A percentile compares a stretch with the other conserved stretches of the same genome.
Conservation (phyloP, 2,113 vertebrate genomes). For the Crotalus viridis region DNA sequence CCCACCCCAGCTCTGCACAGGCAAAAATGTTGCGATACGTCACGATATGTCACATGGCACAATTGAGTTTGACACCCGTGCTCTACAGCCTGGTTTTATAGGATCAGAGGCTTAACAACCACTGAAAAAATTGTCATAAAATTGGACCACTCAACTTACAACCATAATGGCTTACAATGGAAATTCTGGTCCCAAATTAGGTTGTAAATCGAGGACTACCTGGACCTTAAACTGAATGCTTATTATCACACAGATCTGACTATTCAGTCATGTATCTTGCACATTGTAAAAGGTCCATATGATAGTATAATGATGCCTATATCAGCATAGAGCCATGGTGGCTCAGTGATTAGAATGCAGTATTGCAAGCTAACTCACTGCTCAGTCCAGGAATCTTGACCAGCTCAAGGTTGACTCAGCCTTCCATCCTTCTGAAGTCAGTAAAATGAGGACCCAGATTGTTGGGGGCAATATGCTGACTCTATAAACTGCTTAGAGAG, state of each 20-base stretch:
- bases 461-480: too few species aligned
- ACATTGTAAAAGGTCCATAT: background rate
- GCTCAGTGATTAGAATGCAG: too few species aligned
- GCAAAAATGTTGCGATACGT: too few species aligned
- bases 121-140: background rate
- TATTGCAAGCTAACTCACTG: too few species aligned
- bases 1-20: too few species aligned
- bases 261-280: background rate
- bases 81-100: background rate
- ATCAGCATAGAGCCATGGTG: background rate
- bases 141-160: background rate
- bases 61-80: too few species aligned
- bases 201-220: background rate
- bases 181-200: background rate
- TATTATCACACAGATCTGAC: background rate
- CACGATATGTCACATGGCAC: too few species aligned
- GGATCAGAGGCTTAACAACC: background rate
- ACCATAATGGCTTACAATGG: background rate
- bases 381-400: too few species aligned
- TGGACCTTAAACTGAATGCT: background rate
- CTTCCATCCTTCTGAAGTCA: too few species aligned
- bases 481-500: too few species aligned
- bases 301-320: background rate
- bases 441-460: too few species aligned
- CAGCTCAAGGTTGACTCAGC: too few species aligned